Conservation (phyloP, 2,797 vertebrate genomes). For the Enteromius paludinosus region DNA sequence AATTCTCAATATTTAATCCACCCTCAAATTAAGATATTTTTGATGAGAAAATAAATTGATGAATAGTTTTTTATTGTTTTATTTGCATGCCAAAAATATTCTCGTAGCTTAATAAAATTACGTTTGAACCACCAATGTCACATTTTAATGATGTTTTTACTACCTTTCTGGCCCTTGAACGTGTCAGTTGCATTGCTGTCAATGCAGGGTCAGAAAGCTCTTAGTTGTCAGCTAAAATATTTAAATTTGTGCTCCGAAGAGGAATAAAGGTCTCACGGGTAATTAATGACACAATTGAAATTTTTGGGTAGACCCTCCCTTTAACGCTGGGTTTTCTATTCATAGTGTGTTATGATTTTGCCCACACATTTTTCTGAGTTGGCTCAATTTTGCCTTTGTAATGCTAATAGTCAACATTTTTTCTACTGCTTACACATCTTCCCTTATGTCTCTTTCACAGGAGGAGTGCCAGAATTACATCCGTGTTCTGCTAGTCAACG, state of each 20-base stretch:
- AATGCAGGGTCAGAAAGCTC: neutral
- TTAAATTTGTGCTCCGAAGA: neutral
- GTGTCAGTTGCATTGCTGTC: neutral
- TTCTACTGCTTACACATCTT: neutral
- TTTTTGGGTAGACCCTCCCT: neutral
- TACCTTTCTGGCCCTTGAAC: neutral
- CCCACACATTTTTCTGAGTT: neutral
- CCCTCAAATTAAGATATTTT: neutral
- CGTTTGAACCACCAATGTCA: neutral
- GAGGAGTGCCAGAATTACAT: slow-evolving; percentile 99
- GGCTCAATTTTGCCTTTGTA: neutral
- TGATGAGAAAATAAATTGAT: neutral
- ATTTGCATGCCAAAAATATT: neutral
- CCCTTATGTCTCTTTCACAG: slow-evolving; percentile 70
- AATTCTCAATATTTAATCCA: neutral
- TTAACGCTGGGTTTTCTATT: neutral
- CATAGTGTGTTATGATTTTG: neutral
- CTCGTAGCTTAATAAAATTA: neutral
- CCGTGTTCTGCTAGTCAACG: slow-evolving; percentile 92
- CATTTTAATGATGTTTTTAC: neutral
- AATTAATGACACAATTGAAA: neutral
- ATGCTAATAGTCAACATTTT: neutral
- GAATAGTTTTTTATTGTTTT: neutral
- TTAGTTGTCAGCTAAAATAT: neutral
- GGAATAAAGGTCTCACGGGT: neutral